These are phyloP conservation scores for Colius striatus DNA, from an alignment of 2,113 vertebrate species.

Conservation along the genomic window DNA sequence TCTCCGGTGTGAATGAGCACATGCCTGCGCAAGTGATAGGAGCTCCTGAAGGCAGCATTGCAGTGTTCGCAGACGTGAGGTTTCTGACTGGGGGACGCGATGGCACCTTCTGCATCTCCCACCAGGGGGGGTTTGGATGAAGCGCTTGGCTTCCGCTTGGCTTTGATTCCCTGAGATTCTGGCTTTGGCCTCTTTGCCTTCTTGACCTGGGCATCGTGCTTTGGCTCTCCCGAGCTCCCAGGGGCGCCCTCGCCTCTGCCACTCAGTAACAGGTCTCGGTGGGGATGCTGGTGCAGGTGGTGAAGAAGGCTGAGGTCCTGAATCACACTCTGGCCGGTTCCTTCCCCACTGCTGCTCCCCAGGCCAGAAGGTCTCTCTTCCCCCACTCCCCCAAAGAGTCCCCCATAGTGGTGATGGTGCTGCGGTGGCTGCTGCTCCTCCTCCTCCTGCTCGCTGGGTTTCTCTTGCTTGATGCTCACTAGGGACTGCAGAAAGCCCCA, in stretches of 20 bases:
- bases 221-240: constrained; percentile 77
- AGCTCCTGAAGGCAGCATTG: constrained; percentile 96
- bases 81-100: constrained; percentile 92
- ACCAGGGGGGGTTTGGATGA: constrained; percentile 83
- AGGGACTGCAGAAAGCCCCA: constrained; percentile 90
- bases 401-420: constrained; percentile 76
- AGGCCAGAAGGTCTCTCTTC: constrained; percentile 83
- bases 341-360: constrained; percentile 82
- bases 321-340: constrained; percentile 85
- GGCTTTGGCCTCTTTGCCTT: constrained; percentile 91
- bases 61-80: constrained; percentile 98
- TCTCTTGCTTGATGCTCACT: constrained; percentile 94
- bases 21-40: constrained; percentile 96
- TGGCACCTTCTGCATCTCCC: constrained; percentile 86
- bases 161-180: constrained; percentile 93
- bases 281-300: constrained; percentile 76
- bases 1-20: constrained; percentile 99
- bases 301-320: constrained; percentile 90
- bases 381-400: constrained; percentile 76
- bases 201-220: constrained; percentile 85
- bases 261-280: constrained; percentile 74
- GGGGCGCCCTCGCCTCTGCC: constrained; percentile 58
- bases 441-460: constrained; percentile 85
- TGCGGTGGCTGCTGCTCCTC: constrained; percentile 76
- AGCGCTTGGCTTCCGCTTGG: constrained; percentile 89